Conservation (phyloP, 2,888 invertebrate species). For the Isotomurus palustris region DNA sequence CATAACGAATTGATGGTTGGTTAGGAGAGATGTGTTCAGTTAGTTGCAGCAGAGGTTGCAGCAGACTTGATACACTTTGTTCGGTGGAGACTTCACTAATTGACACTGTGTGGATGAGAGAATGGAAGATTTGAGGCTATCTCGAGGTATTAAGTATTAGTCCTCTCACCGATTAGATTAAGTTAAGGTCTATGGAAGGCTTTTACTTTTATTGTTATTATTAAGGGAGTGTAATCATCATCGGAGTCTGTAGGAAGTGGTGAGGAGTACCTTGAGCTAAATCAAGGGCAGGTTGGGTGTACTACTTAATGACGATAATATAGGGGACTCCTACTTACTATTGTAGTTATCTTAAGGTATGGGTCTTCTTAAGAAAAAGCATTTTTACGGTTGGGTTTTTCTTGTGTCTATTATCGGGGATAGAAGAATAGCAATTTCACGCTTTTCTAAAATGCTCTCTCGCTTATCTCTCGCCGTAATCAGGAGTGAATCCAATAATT, state of each 20-base stretch:
- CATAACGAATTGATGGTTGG: too few species aligned
- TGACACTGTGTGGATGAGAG: neutral
- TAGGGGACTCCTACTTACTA: too few species aligned
- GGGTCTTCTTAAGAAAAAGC: too few species aligned
- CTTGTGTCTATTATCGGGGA: too few species aligned
- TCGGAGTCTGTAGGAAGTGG: neutral
- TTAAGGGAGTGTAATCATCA: neutral
- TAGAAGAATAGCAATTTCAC: neutral
- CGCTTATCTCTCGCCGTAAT: conserved; percentile 11
- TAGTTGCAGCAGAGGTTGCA: neutral
- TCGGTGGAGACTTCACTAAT: neutral
- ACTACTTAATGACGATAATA: too few species aligned
- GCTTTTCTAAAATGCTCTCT: neutral
- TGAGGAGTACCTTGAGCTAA: neutral
- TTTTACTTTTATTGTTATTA: conserved; percentile 9
- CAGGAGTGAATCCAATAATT: conserved; percentile 7
- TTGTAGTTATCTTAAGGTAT: too few species aligned
- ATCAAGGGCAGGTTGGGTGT: too few species aligned
- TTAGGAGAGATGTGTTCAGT: neutral
- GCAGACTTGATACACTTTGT: neutral
- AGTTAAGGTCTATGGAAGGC: neutral
- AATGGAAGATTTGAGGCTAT: too few species aligned
- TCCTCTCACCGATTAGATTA: conserved; percentile 4
- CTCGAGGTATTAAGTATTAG: too few species aligned
- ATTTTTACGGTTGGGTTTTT: too few species aligned